These are phyloP conservation scores for Ophiodon elongatus DNA, from an alignment of 2,113 vertebrate genomes.

Conservation along the genomic window DNA sequence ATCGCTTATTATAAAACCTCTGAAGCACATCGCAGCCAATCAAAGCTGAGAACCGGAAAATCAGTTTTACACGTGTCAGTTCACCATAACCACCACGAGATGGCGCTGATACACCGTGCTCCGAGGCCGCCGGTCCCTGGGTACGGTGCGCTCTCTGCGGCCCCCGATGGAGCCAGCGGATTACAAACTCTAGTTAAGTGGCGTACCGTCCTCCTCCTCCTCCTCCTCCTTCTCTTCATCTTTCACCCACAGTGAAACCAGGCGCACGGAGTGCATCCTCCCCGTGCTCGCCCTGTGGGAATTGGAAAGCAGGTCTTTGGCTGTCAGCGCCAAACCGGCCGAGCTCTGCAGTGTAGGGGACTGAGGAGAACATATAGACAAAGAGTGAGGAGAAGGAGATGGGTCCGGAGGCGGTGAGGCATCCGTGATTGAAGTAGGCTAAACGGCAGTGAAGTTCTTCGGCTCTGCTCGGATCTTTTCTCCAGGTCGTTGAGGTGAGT, in stretches of 20 bases:
- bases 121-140: conserved; percentile 20
- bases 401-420: conserved; percentile 72
- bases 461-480: conserved; percentile 71
- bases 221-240: conserved; percentile 48
- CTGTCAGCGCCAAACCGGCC: conserved; percentile 46
- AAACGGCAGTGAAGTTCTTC: conserved; percentile 76
- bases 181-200: conserved; percentile 82
- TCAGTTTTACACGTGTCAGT: background rate
- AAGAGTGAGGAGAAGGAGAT: conserved; percentile 71
- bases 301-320: conserved; percentile 36
- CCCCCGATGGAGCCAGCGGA: conserved; percentile 68
- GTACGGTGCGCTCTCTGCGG: conserved; percentile 53
- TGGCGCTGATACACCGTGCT: conserved; percentile 51
- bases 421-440: conserved; percentile 73
- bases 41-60: conserved; percentile 50
- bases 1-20: conserved; percentile 59
- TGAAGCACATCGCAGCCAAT: conserved; percentile 66
- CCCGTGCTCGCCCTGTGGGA: conserved; percentile 38
- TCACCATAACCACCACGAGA: conserved; percentile 50
- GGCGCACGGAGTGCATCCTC: conserved; percentile 66
- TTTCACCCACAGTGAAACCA: conserved; percentile 70
- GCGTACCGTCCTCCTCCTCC: conserved; percentile 58
- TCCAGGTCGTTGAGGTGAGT: conserved; percentile 79
- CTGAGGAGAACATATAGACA: conserved; percentile 49
- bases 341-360: conserved; percentile 62